A percentile compares a stretch with the other conserved stretches of the same genome.
Evolutionary conservation across 2,888 invertebrate genomes (phyloP).

Genomic region (Brassicogethes aeneus): DNA sequence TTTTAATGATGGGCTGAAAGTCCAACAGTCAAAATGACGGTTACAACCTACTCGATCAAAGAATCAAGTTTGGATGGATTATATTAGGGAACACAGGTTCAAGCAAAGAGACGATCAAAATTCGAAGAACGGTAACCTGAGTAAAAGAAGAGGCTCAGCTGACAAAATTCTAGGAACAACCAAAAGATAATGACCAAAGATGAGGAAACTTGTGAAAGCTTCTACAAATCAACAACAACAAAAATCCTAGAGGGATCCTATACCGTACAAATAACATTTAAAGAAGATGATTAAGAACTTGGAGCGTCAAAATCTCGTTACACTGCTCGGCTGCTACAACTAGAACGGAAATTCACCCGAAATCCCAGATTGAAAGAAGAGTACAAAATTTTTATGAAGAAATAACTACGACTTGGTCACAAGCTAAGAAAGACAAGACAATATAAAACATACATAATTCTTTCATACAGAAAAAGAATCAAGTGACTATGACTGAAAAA

Average conservation of each 20-base stretch:
- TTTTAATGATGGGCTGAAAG: too few relatives aligned
- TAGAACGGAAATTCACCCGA: not conserved
- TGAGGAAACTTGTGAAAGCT: conserved; percentile 10
- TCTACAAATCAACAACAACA: conserved; percentile 3
- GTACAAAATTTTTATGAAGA: not conserved
- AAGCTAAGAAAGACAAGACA: too few relatives aligned
- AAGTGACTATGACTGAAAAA: too few relatives aligned
- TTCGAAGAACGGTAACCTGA: not conserved
- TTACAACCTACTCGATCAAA: too few relatives aligned
- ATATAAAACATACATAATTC: too few relatives aligned
- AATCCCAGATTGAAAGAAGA: not conserved
- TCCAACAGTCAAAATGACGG: too few relatives aligned
- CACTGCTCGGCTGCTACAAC: conserved; percentile 5
- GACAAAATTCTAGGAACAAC: conserved; percentile 8
- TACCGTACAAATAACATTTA: conserved; percentile 12
- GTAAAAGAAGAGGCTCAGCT: conserved; percentile 2
- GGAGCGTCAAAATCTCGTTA: conserved; percentile 12
- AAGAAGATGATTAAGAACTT: conserved; percentile 3
- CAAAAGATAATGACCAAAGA: conserved; percentile 2
- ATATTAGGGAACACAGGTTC: too few relatives aligned
- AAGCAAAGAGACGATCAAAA: too few relatives aligned
- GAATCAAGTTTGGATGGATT: too few relatives aligned
- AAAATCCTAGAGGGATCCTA: conserved; percentile 9
- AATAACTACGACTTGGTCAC: not conserved
- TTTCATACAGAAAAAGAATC: too few relatives aligned